These are phyloP conservation scores for Limanda limanda DNA, from an alignment of 2,113 vertebrate species.

Conservation along the genomic window DNA sequence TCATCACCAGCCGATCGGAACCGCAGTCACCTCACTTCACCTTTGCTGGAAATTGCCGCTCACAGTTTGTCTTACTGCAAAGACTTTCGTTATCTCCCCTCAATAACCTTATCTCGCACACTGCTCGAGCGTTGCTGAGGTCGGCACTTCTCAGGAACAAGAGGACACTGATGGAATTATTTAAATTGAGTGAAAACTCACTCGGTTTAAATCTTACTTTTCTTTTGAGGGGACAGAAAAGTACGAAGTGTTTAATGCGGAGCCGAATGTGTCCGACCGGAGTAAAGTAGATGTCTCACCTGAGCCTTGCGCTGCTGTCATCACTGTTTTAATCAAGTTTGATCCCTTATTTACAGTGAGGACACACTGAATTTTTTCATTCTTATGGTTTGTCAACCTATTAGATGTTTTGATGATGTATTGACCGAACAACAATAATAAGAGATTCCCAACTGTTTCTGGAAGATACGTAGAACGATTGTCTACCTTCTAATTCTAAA, in stretches of 20 bases:
- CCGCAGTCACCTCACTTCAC: constrained; percentile 38
- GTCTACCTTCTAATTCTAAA: too few species aligned
- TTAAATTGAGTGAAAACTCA: constrained; percentile 50
- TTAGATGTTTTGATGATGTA: too few species aligned
- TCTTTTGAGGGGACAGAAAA: constrained; percentile 11
- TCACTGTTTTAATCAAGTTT: too few species aligned
- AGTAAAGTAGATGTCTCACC: not conserved
- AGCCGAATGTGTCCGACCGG: not conserved
- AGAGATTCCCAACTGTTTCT: too few species aligned
- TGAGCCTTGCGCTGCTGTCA: too few species aligned
- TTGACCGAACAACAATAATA: too few species aligned
- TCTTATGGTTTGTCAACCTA: too few species aligned
- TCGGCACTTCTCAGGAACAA: constrained; percentile 58
- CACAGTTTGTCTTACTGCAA: constrained; percentile 40
- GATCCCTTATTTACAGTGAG: too few species aligned
- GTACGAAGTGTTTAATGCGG: not conserved
- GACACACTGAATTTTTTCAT: too few species aligned
- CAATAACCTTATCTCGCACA: constrained; percentile 58
- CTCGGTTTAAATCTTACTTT: constrained; percentile 31
- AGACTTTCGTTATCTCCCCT: constrained; percentile 61
- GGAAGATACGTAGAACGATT: too few species aligned
- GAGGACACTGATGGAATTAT: constrained; percentile 60
- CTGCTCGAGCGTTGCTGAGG: constrained; percentile 57
- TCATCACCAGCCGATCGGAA: constrained; percentile 24
- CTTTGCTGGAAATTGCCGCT: constrained; percentile 42